These are phyloP conservation scores for Drosophila bunnanda DNA, from an alignment of 2,888 invertebrate species.

Conservation along the genomic window DNA sequence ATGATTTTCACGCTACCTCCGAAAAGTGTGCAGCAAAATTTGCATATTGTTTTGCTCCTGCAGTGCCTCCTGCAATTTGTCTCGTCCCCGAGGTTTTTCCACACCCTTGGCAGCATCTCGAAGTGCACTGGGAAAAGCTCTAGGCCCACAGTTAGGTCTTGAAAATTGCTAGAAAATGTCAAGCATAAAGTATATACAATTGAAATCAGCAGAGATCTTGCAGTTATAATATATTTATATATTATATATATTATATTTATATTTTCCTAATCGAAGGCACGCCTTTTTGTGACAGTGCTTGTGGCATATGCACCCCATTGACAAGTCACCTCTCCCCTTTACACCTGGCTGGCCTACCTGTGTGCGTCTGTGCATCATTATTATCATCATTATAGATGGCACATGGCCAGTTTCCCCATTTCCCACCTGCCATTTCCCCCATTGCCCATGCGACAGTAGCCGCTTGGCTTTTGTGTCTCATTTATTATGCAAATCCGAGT, in stretches of 20 bases:
- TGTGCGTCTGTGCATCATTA: constrained; percentile 65
- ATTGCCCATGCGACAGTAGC: constrained; percentile 76
- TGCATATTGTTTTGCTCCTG: constrained; percentile 72
- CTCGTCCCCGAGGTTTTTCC: constrained; percentile 10
- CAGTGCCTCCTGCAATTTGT: constrained; percentile 43
- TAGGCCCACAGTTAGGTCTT: too few species aligned
- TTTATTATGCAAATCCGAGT: constrained; percentile 75
- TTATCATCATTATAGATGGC: constrained; percentile 77
- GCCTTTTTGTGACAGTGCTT: constrained; percentile 9
- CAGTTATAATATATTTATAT: too few species aligned
- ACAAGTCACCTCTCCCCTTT: constrained; percentile 57
- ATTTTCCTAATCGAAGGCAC: too few species aligned
- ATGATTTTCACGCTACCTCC: constrained; percentile 79
- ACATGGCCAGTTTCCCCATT: constrained; percentile 54
- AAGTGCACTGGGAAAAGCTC: not conserved
- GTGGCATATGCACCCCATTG: constrained; percentile 55
- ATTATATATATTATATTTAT: too few species aligned
- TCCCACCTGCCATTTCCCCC: constrained; percentile 11
- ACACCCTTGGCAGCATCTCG: constrained; percentile 15
- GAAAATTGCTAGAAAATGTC: too few species aligned
- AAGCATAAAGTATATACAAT: too few species aligned
- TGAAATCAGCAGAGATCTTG: too few species aligned
- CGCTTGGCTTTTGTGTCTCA: constrained; percentile 78
- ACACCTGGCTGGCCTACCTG: constrained; percentile 48
- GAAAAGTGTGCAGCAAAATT: constrained; percentile 79